Percentiles rank a stretch among this genome's conserved stretches.
Evolutionary conservation across 2,113 vertebrate genomes (phyloP).

Genomic region (Lophotis ruficrista): DNA sequence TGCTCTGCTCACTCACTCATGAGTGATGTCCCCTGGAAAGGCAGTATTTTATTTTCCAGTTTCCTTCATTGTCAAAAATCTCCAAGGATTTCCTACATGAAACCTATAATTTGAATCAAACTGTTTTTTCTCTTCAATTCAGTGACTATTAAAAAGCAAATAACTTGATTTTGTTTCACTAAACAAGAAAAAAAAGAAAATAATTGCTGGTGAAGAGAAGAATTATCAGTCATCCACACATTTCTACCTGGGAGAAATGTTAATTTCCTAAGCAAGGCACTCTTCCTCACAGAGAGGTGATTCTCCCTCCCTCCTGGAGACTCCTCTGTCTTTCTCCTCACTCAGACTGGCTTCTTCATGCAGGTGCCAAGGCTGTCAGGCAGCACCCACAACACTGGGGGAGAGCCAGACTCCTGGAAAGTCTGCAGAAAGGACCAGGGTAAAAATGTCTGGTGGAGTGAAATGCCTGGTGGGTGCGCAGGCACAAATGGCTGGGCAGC

Average conservation of each 20-base stretch:
- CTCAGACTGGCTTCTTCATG: not conserved
- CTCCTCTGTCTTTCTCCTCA: not conserved
- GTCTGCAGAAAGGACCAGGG: not conserved
- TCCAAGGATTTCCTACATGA: not conserved
- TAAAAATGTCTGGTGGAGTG: not conserved
- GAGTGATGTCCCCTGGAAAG: not conserved
- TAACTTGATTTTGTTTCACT: not conserved
- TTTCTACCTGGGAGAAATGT: not conserved
- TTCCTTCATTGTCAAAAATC: not conserved
- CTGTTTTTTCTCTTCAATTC: not conserved
- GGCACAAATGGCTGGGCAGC: not conserved
- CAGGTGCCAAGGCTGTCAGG: not conserved
- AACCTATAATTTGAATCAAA: not conserved
- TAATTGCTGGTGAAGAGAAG: not conserved
- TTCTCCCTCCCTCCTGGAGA: not conserved
- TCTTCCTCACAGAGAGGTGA: not conserved
- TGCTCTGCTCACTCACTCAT: not conserved
- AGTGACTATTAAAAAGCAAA: not conserved
- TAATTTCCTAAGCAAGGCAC: not conserved
- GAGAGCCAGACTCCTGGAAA: not conserved
- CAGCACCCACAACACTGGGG: not conserved
- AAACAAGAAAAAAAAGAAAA: not conserved
- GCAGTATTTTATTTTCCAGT: not conserved
- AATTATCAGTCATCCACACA: not conserved
- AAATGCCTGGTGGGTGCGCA: not conserved